Evolutionary conservation across 1,140 invertebrate species (phyloP).

Genomic region (Drepana arcuata): DNA sequence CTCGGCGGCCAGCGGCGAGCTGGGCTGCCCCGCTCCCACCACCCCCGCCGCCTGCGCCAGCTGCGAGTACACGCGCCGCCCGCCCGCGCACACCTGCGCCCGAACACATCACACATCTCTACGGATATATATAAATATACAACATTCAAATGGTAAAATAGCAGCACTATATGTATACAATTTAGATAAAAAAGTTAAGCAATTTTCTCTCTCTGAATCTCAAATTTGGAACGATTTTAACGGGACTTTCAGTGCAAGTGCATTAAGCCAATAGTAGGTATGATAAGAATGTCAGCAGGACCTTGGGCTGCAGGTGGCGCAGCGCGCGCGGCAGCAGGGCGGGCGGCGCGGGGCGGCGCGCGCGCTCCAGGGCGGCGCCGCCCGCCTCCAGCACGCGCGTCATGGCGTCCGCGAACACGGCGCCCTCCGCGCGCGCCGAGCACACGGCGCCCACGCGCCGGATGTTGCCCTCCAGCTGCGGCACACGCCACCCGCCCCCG

Average conservation of each 20-base stretch:
- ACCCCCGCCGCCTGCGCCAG: slow-evolving; percentile 74
- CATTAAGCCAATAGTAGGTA: no score
- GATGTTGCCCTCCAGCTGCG: slow-evolving; percentile 20
- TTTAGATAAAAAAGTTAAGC: no score
- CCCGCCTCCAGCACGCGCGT: slow-evolving; percentile 38
- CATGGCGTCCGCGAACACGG: slow-evolving; percentile 38
- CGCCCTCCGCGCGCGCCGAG: slow-evolving; percentile 12
- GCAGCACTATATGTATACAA: no score
- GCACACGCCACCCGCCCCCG: slow-evolving; percentile 3
- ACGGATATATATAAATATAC: not conserved
- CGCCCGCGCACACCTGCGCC: slow-evolving; percentile 27
- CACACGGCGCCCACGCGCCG: slow-evolving; percentile 19
- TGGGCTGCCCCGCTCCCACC: slow-evolving; percentile 77
- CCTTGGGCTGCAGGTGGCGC: slow-evolving; percentile 18
- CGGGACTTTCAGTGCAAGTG: no score
- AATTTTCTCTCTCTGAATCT: no score
- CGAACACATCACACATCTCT: not conserved
- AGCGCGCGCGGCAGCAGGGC: slow-evolving; percentile 17
- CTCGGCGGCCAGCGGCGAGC: slow-evolving; percentile 85
- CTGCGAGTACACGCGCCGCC: slow-evolving; percentile 78
- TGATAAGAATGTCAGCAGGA: no score
- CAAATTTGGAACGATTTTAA: no score
- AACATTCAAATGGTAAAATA: no score
- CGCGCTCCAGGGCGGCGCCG: slow-evolving; percentile 25
- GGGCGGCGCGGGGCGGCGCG: slow-evolving; percentile 14